Conservation (phyloP, 2,113 vertebrate species). For the Rutilus rutilus region DNA sequence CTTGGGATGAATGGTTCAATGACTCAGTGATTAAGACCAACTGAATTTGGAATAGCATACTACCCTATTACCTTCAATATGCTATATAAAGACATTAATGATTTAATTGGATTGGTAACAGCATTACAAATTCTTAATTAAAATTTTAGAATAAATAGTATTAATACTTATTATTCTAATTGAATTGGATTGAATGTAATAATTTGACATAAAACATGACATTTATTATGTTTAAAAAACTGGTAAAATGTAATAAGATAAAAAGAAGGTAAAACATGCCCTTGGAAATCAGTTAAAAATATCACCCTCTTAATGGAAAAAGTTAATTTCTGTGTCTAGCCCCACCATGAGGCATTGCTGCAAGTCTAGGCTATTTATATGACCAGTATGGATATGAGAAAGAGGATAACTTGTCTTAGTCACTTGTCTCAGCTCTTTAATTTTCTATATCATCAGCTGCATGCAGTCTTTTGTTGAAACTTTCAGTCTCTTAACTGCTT, state of each 20-base stretch:
- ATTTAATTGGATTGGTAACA: not conserved
- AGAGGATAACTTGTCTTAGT: not conserved
- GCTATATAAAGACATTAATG: not conserved
- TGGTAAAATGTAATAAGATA: not conserved
- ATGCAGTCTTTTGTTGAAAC: not conserved
- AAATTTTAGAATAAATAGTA: not conserved
- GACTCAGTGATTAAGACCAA: not conserved
- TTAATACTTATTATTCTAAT: not conserved
- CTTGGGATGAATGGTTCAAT: not conserved
- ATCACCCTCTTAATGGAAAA: not conserved
- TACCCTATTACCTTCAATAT: not conserved
- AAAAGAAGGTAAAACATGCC: too few species aligned
- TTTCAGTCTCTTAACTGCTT: constrained; percentile 3
- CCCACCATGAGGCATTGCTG: not conserved
- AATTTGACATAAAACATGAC: not conserved
- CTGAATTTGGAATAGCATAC: not conserved
- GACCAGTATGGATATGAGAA: not conserved
- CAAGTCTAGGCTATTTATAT: not conserved
- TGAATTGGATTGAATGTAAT: not conserved
- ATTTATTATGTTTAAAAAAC: not conserved
- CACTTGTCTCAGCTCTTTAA: not conserved
- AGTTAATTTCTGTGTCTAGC: not conserved
- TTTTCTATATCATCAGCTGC: not conserved
- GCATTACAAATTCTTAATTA: not conserved
- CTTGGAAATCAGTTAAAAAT: not conserved